phyloP scores from a whole-genome alignment of 1,140 invertebrate genomes.

The Danaus melanippus region DNA sequence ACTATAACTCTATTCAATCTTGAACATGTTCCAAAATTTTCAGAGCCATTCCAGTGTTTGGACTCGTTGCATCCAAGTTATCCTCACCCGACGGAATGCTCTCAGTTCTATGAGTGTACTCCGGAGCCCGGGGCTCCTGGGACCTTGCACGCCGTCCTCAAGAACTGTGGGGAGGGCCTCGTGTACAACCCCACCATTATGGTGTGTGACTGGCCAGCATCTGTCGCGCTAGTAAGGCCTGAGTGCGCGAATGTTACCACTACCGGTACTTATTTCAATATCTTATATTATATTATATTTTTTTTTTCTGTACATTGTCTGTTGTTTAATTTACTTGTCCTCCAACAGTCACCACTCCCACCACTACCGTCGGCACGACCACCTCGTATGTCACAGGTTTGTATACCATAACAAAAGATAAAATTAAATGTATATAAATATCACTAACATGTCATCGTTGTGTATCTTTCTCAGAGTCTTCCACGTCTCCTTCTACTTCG shows the following conservation, averaged over 20 bases:
- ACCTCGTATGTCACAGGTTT: too few relatives aligned
- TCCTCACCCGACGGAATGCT: constrained; percentile 69
- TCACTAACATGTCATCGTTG: too few relatives aligned
- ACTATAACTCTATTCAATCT: background rate
- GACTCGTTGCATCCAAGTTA: constrained; percentile 52
- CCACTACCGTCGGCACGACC: too few relatives aligned
- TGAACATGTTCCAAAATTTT: background rate
- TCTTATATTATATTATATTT: background rate
- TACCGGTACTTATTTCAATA: constrained; percentile 9
- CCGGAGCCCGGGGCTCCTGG: constrained; percentile 33
- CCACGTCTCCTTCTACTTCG: background rate
- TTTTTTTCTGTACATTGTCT: background rate
- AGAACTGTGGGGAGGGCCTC: constrained; percentile 60
- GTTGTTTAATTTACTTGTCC: too few relatives aligned
- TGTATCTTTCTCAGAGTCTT: background rate
- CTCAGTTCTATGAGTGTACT: constrained; percentile 72
- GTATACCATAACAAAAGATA: too few relatives aligned
- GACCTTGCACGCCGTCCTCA: constrained; percentile 54
- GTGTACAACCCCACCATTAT: constrained; percentile 71
- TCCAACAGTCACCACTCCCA: too few relatives aligned
- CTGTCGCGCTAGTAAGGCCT: constrained; percentile 69
- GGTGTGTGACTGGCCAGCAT: constrained; percentile 74
- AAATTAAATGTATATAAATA: too few relatives aligned
- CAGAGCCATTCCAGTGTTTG: constrained; percentile 45
- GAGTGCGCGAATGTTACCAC: constrained; percentile 32